A percentile compares a stretch with the other conserved stretches of the same genome.
These are phyloP conservation scores for Brotula barbata DNA, from an alignment of 2,797 vertebrate species.

Conservation along the genomic window DNA sequence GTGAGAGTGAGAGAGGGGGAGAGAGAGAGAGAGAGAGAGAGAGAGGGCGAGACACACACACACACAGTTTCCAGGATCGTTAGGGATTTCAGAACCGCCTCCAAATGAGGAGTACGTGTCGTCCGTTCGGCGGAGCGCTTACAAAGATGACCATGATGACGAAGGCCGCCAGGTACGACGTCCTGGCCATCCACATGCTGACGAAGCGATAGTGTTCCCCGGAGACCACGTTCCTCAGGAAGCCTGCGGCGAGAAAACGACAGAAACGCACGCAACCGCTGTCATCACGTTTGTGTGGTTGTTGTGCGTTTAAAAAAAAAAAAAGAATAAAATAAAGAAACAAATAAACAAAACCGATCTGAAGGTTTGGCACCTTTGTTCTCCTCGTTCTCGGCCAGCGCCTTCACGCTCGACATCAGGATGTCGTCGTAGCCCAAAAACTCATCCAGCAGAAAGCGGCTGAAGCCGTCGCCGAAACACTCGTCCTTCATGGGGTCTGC, in stretches of 20 bases:
- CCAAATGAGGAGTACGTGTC: too few relatives aligned
- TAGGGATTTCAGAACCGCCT: too few relatives aligned
- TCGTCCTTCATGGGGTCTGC: constrained; percentile 74
- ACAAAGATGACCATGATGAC: constrained; percentile 99
- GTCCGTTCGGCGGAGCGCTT: too few relatives aligned
- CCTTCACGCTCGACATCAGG: constrained; percentile 98
- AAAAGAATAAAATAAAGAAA: too few relatives aligned
- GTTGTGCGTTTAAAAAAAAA: too few relatives aligned
- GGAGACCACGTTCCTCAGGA: constrained; percentile 94
- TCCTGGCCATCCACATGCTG: constrained; percentile 99
- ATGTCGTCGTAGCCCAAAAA: constrained; percentile 97
- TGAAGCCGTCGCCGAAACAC: constrained; percentile 96
- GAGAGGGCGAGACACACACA: too few relatives aligned
- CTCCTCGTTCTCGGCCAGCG: constrained; percentile 94
- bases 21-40: too few relatives aligned
- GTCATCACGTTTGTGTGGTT: too few relatives aligned
- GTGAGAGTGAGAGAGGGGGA: too few relatives aligned
- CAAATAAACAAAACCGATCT: too few relatives aligned
- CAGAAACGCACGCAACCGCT: neutral
- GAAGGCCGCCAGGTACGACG: constrained; percentile 93
- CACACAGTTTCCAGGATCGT: too few relatives aligned
- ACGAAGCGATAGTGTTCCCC: constrained; percentile 98
- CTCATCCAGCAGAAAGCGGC: constrained; percentile 93
- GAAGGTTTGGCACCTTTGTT: constrained; percentile 99
- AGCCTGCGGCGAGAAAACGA: constrained; percentile 79